Percentiles rank a stretch among this genome's conserved stretches.
Conservation (phyloP, 2,888 invertebrate species). For the Drosophila atripex region DNA sequence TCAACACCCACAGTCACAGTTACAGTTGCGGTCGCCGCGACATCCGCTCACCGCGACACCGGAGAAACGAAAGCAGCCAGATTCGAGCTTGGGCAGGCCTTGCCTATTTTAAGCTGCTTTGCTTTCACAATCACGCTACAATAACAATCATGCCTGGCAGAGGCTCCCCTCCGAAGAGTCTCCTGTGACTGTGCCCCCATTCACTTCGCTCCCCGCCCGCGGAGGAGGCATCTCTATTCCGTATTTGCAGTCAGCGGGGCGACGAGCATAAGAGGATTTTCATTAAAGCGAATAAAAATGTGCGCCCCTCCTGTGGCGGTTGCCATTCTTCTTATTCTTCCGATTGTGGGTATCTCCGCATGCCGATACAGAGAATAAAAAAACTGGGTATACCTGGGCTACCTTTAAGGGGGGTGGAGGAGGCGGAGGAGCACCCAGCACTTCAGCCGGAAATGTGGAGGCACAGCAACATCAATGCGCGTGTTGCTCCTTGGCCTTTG, state of each 20-base stretch:
- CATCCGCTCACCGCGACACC: background rate
- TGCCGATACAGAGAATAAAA: constrained; percentile 57
- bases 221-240: constrained; percentile 29
- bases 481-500: constrained; percentile 61
- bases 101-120: constrained; percentile 38
- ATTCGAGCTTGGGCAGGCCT: background rate
- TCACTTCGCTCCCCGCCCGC: no score
- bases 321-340: constrained; percentile 36
- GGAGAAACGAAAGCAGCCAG: background rate
- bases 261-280: constrained; percentile 73
- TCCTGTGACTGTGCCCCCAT: constrained; percentile 15
- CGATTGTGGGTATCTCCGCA: constrained; percentile 50
- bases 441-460: constrained; percentile 34
- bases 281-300: constrained; percentile 73
- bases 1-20: background rate
- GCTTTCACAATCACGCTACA: constrained; percentile 44
- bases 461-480: constrained; percentile 41
- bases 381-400: constrained; percentile 1
- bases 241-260: constrained; percentile 32
- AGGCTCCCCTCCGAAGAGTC: background rate
- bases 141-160: constrained; percentile 29
- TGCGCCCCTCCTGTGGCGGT: constrained; percentile 29
- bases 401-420: constrained; percentile 6
- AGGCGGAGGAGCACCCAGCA: constrained; percentile 10
- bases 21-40: background rate